Evolutionary conservation across 2,113 vertebrate species (phyloP), one percentile per base, ranked within the genome.

Genomic region (Eptesicus fuscus): DNA sequence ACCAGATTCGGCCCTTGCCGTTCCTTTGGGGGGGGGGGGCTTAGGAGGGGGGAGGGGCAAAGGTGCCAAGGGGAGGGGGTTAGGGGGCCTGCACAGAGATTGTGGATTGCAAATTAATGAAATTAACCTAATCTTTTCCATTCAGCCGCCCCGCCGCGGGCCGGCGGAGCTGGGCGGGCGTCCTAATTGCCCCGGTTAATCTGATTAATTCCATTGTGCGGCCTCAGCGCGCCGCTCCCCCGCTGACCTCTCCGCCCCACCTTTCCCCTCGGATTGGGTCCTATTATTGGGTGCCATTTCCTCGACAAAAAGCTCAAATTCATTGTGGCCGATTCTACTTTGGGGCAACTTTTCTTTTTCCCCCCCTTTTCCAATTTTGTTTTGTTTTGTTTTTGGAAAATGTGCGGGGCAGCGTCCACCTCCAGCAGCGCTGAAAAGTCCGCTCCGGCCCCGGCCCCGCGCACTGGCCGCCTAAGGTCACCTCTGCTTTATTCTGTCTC

Each of bases 81-180:
- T 97, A 95, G 97, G 93, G 97, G 96, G 98, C 97, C 98, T 94
- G 98, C 98, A 96, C 97, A 97, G 97, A 98, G 97, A 97, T 95
- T 99, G 99, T 99, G 99, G 99, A 99, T 99, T 99, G 98, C 98
- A 98, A 98, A 99, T 99, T 99, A 99, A 99, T 99, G 99, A 98
- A 99, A 99, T 99, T 99, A 99, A 98, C 98, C 98, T 99, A 99
- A 99, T 99, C 98, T 98, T 98, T 98, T 98, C 98, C 98, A 98
- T 99, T 99, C 98, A 96, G 94, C 88, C 79, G 96, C 96, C 97
- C 98, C 4, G 67, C 90, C 1, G 42, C 51, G 30, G 83, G 78
- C 93, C 6, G 83, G 96, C 97, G 88, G 98, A 96, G 96, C 96
- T 95, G 95, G 96, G 96, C 96, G 89, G 95, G 96, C 95, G 94